Evolutionary conservation across 2,113 vertebrate species (phyloP), one percentile per base, ranked within the genome.

Genomic region (Gobio gobio): DNA sequence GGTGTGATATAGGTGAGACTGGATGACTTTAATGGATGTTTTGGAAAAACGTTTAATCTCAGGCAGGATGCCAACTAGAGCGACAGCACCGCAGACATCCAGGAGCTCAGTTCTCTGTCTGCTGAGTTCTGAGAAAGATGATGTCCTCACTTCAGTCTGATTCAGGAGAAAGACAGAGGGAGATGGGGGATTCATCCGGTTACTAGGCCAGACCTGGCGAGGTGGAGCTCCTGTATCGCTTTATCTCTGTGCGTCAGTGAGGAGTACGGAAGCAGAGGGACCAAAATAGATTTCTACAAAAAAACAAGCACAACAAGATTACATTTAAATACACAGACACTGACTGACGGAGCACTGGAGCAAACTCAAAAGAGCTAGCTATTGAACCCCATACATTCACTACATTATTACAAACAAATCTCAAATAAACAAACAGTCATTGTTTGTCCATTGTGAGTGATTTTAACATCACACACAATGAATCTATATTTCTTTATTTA

Each of bases 211-310:
- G 4, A n/a, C 33, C 20, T 10, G 49, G 12, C 13, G 47, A 75
- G 47, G 73, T 8, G 72, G 45, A 29, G 73, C 47, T 54, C 13
- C 47, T 18, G 73, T 72, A 56, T 43, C 33, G 26, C 47, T 70
- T 82, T 82, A 82, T 72, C 80, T 72, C 45, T 64, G 59, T 29
- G 78, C 78, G 78, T 80, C 58, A 64, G 78, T 64, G 20, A 26
- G 10, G 78, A 47, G 64, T 56, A 13, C 58, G 12, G 72, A 83
- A 83, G 36, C 5, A 83, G 22, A 29, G 14, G 10, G 24, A 3
- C 56, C 68, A 18, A 75, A 73, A 75, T 43, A 76, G 72, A 83
- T 49, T 33, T 61, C 8, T 36, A 16, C 14, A 45, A 9, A 45
- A 61, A 75, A 70, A 40, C 33, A 66, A 0, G 1, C 63, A 33